A percentile compares a stretch with the other conserved stretches of the same genome.
Conservation (phyloP, 2,888 invertebrate genomes). For the Odontocerum albicorne region DNA sequence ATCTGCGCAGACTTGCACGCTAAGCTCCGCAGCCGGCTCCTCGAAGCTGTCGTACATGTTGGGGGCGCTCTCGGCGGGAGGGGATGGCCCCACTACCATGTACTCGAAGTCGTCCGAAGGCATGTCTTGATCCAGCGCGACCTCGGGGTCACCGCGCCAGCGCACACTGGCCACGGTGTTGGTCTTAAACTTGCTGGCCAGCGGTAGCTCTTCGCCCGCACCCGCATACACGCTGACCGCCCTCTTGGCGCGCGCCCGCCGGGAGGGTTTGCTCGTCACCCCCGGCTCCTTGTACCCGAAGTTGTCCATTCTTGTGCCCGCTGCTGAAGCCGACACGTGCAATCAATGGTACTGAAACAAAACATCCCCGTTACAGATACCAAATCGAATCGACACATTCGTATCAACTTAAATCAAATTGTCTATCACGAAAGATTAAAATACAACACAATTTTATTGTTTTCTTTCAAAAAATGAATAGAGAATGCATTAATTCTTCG, state of each 20-base stretch:
- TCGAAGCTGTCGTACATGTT: slow-evolving; percentile 82
- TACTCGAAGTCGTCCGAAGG: slow-evolving; percentile 73
- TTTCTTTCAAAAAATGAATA: too few relatives aligned
- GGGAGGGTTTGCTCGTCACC: slow-evolving; percentile 31
- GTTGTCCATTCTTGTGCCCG: slow-evolving; percentile 58
- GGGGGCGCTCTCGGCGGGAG: slow-evolving; percentile 78
- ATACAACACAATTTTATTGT: too few relatives aligned
- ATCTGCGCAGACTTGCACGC: slow-evolving; percentile 73
- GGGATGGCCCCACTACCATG: slow-evolving; percentile 78
- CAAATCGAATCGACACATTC: too few relatives aligned
- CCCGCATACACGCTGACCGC: slow-evolving; percentile 37
- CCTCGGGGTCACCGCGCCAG: slow-evolving; percentile 58
- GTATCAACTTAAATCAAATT: too few relatives aligned
- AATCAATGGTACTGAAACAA: slow-evolving; percentile 10
- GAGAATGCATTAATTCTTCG: too few relatives aligned
- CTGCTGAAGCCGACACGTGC: not conserved
- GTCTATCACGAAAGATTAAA: too few relatives aligned
- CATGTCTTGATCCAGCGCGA: slow-evolving; percentile 66
- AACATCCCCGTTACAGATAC: not conserved
- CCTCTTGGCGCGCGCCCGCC: slow-evolving; percentile 45
- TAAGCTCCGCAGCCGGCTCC: slow-evolving; percentile 68
- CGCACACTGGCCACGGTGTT: slow-evolving; percentile 52
- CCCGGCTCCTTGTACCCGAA: slow-evolving; percentile 65
- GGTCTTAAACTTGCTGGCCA: slow-evolving; percentile 50
- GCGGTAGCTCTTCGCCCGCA: slow-evolving; percentile 41